These are phyloP conservation scores for Bedellia somnulentella DNA, from an alignment of 2,888 invertebrate species.

Conservation along the genomic window DNA sequence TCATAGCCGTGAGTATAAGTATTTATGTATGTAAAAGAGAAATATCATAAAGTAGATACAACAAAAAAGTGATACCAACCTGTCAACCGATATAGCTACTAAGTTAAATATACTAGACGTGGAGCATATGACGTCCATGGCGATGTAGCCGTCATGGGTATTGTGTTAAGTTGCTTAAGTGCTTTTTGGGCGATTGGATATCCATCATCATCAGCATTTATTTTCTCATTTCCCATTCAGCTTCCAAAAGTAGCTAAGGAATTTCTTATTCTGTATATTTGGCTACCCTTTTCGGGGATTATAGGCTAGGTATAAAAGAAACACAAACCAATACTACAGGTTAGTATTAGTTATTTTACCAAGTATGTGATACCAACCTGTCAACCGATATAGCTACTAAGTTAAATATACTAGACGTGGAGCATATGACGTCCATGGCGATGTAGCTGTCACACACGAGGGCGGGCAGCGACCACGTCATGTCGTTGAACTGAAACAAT, in stretches of 20 bases:
- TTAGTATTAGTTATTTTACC: constrained; percentile 1
- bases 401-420: constrained; percentile 97
- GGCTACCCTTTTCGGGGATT: too few species aligned
- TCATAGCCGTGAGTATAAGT: too few species aligned
- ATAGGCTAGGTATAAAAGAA: too few species aligned
- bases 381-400: constrained; percentile 97
- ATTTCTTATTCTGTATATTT: too few species aligned
- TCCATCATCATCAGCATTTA: too few species aligned
- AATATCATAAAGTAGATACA: background rate
- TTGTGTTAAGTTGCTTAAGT: too few species aligned
- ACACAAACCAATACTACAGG: too few species aligned
- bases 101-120: constrained; percentile 98
- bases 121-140: constrained; percentile 96
- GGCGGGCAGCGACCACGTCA: constrained; percentile 84
- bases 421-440: constrained; percentile 96
- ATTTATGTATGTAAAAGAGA: too few species aligned
- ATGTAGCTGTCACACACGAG: constrained; percentile 96
- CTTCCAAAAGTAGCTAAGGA: too few species aligned
- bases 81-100: constrained; percentile 96
- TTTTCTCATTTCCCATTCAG: too few species aligned
- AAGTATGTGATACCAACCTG: constrained; percentile 67
- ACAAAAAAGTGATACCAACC: constrained; percentile 61
- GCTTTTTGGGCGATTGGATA: too few species aligned
- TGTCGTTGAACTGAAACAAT: background rate
- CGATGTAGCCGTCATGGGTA: constrained; percentile 97